Evolutionary conservation across 2,888 invertebrate genomes (phyloP).

Genomic region (Tupiocoris notatus): DNA sequence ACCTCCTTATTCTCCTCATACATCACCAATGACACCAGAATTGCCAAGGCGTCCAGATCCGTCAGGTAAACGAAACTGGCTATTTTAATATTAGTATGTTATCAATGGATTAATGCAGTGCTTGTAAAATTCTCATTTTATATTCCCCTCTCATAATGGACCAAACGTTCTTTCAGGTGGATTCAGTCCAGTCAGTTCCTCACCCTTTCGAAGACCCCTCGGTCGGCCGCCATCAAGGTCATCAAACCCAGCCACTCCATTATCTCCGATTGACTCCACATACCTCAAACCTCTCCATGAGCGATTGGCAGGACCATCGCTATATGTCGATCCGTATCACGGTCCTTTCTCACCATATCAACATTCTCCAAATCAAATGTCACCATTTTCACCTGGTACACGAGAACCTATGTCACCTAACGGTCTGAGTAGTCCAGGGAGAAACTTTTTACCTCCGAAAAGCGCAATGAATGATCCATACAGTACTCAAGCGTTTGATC

Average conservation of each 20-base stretch:
- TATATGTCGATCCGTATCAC: background rate
- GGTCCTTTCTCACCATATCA: background rate
- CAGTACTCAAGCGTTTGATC: background rate
- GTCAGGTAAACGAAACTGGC: background rate
- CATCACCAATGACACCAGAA: slow-evolving; percentile 5
- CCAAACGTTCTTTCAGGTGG: too few relatives aligned
- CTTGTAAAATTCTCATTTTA: too few relatives aligned
- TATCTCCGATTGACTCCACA: slow-evolving; percentile 58
- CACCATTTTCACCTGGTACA: background rate
- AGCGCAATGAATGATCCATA: background rate
- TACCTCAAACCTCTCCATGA: slow-evolving; percentile 59
- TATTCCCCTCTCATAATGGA: too few relatives aligned
- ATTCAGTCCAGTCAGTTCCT: slow-evolving; percentile 27
- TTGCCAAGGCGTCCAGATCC: background rate
- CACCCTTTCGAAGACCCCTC: slow-evolving; percentile 62
- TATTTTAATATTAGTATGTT: too few relatives aligned
- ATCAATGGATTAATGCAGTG: too few relatives aligned
- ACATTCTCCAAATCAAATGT: background rate
- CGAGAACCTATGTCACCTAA: background rate
- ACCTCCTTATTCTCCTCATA: background rate
- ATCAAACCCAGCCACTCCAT: slow-evolving; percentile 56
- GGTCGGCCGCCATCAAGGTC: slow-evolving; percentile 65
- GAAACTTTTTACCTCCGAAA: background rate
- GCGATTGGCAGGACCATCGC: slow-evolving; percentile 25
- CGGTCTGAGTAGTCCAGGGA: background rate